These are phyloP conservation scores for Sinella curviseta DNA, from an alignment of 1,140 invertebrate genomes.

Conservation along the genomic window DNA sequence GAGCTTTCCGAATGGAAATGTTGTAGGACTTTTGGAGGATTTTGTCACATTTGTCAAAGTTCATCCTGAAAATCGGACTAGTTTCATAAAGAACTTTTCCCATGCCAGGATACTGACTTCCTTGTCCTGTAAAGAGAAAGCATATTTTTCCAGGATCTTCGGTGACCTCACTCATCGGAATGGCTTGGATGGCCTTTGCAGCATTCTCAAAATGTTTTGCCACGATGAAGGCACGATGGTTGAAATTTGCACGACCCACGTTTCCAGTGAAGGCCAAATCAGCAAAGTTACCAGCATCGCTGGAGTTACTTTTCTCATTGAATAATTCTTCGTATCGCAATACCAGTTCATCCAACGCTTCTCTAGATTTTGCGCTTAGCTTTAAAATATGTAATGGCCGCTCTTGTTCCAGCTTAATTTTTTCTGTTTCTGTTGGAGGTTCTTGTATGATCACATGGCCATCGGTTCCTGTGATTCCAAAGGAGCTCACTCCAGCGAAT, in stretches of 20 bases:
- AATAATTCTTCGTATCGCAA: conserved; percentile 31
- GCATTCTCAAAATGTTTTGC: conserved; percentile 29
- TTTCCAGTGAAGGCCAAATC: conserved; percentile 34
- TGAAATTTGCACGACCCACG: conserved; percentile 36
- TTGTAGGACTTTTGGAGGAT: conserved; percentile 17
- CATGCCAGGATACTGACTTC: conserved; percentile 41
- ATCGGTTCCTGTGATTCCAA: no score
- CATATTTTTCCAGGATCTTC: conserved; percentile 25
- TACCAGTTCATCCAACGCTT: conserved; percentile 30
- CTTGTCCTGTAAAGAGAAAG: conserved; percentile 43
- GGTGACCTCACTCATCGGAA: background rate
- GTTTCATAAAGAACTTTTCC: conserved; percentile 29
- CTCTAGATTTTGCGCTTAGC: conserved; percentile 5
- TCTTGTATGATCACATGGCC: conserved; percentile 7
- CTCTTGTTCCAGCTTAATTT: background rate
- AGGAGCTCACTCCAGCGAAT: no score
- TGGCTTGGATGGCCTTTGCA: background rate
- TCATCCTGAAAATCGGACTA: conserved; percentile 26
- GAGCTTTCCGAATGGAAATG: conserved; percentile 2
- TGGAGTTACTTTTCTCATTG: background rate
- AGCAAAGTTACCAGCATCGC: background rate
- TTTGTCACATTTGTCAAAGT: conserved; percentile 24
- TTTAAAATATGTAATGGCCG: background rate
- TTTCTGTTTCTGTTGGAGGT: background rate
- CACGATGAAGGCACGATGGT: conserved; percentile 26